Conservation (phyloP, 2,888 invertebrate genomes). For the Seladonia tumulorum region DNA sequence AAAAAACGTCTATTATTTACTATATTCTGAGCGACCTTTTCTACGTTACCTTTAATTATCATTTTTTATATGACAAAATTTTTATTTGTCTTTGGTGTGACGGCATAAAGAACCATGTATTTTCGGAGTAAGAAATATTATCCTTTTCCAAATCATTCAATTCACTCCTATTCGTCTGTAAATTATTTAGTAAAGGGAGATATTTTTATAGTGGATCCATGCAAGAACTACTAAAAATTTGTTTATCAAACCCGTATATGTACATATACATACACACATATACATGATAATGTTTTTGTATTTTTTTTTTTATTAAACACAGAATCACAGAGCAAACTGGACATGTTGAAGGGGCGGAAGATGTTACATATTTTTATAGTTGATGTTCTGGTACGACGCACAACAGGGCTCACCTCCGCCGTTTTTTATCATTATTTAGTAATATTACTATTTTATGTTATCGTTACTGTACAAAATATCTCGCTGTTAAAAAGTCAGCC, state of each 20-base stretch:
- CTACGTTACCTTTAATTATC: background rate
- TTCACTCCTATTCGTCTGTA: background rate
- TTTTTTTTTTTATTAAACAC: conserved; percentile 81
- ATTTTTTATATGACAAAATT: background rate
- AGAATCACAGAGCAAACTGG: conserved; percentile 84
- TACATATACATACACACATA: conserved; percentile 38
- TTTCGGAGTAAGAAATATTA: background rate
- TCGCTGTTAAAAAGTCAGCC: conserved; percentile 74
- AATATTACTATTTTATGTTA: conserved; percentile 30
- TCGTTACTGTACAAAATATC: conserved; percentile 75
- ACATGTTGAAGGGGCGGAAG: conserved; percentile 80
- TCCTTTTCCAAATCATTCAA: background rate
- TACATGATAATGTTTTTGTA: conserved; percentile 63
- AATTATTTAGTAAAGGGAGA: background rate
- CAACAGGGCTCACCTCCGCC: conserved; percentile 42
- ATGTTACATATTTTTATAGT: conserved; percentile 73
- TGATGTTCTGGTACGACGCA: conserved; percentile 52
- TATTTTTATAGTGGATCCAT: conserved; percentile 28
- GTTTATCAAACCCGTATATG: conserved; percentile 53
- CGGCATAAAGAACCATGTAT: background rate
- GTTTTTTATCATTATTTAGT: conserved; percentile 4
- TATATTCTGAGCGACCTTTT: background rate
- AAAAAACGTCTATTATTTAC: background rate
- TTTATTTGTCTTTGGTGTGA: no score
- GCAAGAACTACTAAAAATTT: conserved; percentile 49